Percentiles rank a stretch among this genome's conserved stretches.
Conservation (phyloP, 1,140 invertebrate genomes). For the Linepithema humile region DNA sequence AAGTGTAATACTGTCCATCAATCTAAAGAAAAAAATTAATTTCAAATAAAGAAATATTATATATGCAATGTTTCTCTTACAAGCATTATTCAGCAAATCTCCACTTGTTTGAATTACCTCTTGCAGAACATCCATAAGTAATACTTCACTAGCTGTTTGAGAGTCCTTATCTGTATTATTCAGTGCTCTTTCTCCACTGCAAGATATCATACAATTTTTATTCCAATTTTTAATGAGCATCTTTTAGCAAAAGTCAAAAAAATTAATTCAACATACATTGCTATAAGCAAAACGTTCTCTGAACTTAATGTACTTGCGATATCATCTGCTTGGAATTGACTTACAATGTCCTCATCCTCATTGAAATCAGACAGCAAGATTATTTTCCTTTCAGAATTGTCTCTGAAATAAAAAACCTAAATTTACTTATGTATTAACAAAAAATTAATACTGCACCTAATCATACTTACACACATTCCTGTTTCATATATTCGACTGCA, state of each 20-base stretch:
- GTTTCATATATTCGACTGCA: constrained; percentile 58
- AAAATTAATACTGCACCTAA: background rate
- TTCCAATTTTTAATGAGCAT: background rate
- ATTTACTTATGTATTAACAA: background rate
- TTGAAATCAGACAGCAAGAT: constrained; percentile 69
- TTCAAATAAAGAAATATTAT: background rate
- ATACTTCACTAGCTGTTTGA: constrained; percentile 38
- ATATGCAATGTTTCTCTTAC: background rate
- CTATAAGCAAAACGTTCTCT: constrained; percentile 37
- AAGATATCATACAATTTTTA: constrained; percentile 45
- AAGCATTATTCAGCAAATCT: too few relatives aligned
- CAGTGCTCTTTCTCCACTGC: constrained; percentile 55
- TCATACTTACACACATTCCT: constrained; percentile 63
- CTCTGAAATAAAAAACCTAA: constrained; percentile 61
- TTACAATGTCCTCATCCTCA: constrained; percentile 58
- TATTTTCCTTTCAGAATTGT: constrained; percentile 14
- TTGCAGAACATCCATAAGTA: constrained; percentile 48
- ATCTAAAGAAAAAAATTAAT: constrained; percentile 18
- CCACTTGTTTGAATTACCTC: constrained; percentile 43
- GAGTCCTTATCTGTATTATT: constrained; percentile 17
- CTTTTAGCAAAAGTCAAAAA: constrained; percentile 5
- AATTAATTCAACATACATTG: constrained; percentile 63
- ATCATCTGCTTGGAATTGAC: constrained; percentile 45
- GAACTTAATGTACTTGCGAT: constrained; percentile 32
- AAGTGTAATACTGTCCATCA: constrained; percentile 61